A percentile compares a stretch with the other conserved stretches of the same genome.
phyloP scores from a whole-genome alignment of 2,888 invertebrate genomes.

The Cosmia pyralina region DNA sequence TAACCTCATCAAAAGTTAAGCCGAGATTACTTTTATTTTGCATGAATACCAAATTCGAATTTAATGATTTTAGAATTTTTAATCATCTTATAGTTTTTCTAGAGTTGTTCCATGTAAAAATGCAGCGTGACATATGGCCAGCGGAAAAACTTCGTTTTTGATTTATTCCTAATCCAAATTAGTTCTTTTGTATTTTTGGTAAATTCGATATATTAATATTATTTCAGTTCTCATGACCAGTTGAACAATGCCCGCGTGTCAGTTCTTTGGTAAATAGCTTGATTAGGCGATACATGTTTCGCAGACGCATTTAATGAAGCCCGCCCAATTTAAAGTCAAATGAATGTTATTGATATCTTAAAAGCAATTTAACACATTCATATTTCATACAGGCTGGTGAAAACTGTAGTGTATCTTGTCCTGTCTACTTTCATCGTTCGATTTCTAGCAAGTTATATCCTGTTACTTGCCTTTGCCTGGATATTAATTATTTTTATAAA shows the following conservation, averaged over 20 bases:
- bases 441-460: conserved; percentile 27
- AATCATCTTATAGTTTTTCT: not conserved
- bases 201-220: not conserved
- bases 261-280: not conserved
- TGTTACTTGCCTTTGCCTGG: conserved; percentile 20
- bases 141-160: not conserved
- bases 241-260: not conserved
- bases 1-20: not conserved
- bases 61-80: not conserved
- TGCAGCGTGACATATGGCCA: too few species aligned
- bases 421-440: conserved; percentile 27
- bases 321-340: not conserved
- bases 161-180: not conserved
- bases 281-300: too few species aligned
- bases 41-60: not conserved
- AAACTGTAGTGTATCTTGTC: conserved; percentile 14
- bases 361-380: not conserved
- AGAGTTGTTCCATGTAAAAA: not conserved
- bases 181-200: not conserved
- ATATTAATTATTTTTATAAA: conserved; percentile 13
- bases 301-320: not conserved
- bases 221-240: not conserved
- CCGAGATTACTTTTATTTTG: not conserved
- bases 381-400: conserved; percentile 1
- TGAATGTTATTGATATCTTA: not conserved